Percentiles rank a stretch among this genome's conserved stretches.
Conservation (phyloP, 2,888 invertebrate species). For the Dynastes hyllus region DNA sequence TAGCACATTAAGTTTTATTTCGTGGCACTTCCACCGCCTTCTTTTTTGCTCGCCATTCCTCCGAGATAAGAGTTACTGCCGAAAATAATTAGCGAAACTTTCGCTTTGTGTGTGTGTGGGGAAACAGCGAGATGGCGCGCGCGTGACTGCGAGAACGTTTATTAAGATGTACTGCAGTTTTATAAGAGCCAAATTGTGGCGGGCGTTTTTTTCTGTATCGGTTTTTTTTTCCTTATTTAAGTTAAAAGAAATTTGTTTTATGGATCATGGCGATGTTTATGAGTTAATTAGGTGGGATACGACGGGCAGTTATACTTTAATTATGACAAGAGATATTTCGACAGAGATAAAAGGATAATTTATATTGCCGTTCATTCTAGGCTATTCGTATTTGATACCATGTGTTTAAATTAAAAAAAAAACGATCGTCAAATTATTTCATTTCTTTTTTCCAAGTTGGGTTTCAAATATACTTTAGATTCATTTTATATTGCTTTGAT, state of each 20-base stretch:
- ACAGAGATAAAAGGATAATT: not conserved
- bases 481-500: no score
- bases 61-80: slow-evolving; percentile 3
- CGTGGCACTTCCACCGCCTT: not conserved
- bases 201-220: not conserved
- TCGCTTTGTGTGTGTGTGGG: not conserved
- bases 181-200: slow-evolving; percentile 11
- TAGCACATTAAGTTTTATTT: slow-evolving; percentile 10
- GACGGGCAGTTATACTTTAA: not conserved
- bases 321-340: not conserved
- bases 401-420: no score
- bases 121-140: no score
- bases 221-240: not conserved
- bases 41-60: slow-evolving; percentile 3
- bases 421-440: no score
- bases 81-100: slow-evolving; percentile 24
- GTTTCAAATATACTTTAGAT: no score
- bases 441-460: no score
- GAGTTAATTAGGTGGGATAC: not conserved
- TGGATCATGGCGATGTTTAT: not conserved
- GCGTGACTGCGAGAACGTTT: slow-evolving; percentile 2
- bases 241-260: slow-evolving; percentile 7
- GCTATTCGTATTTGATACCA: no score
- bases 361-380: no score
- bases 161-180: slow-evolving; percentile 22